These are phyloP conservation scores for Paramormyrops kingsleyae DNA, from an alignment of 2,113 vertebrate species.

Conservation along the genomic window DNA sequence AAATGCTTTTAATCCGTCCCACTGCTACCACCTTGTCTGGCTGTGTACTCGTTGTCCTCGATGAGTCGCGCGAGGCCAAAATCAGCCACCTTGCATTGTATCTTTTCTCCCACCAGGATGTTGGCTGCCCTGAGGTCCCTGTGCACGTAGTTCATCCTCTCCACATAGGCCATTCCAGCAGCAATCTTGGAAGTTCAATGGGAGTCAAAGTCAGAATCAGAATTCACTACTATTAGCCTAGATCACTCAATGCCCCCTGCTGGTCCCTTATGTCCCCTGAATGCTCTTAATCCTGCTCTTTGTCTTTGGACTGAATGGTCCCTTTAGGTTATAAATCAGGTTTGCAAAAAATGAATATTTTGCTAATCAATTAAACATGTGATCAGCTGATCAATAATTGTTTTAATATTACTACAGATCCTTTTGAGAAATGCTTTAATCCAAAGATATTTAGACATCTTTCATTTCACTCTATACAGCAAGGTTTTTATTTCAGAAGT, in stretches of 20 bases:
- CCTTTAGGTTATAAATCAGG: background rate
- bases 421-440: background rate
- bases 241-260: background rate
- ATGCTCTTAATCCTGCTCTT: background rate
- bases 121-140: slow-evolving; percentile 91
- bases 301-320: background rate
- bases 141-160: slow-evolving; percentile 97
- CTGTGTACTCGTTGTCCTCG: slow-evolving; percentile 95
- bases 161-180: slow-evolving; percentile 93
- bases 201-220: background rate
- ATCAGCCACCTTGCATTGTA: slow-evolving; percentile 92
- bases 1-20: background rate
- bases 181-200: slow-evolving; percentile 69
- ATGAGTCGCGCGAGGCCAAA: slow-evolving; percentile 90
- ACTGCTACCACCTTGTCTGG: slow-evolving; percentile 75
- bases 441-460: background rate
- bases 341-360: background rate
- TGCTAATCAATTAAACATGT: background rate
- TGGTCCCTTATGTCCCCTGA: background rate
- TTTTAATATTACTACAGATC: background rate
- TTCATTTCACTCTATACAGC: background rate
- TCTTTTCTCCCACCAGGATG: slow-evolving; percentile 89
- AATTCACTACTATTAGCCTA: background rate
- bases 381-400: background rate
- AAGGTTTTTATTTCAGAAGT: background rate